Evolutionary conservation across 2,113 vertebrate genomes (phyloP).

Genomic region (Rousettus leschenaultii): DNA sequence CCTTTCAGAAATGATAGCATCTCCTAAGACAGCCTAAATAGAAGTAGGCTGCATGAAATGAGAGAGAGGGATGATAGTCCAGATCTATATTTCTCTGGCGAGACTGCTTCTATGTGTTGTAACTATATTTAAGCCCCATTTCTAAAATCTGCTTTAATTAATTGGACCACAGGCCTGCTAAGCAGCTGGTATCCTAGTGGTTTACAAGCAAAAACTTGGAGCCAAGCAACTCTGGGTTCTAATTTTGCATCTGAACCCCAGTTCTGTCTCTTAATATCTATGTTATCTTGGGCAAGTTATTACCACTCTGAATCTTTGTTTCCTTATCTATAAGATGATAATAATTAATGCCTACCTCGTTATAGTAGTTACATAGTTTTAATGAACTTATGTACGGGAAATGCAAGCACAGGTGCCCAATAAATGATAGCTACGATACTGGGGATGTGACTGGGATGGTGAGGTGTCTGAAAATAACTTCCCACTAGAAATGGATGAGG

Average conservation of each 20-base stretch:
- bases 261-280: background rate
- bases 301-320: background rate
- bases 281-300: background rate
- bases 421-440: background rate
- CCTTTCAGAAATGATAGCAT: background rate
- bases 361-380: background rate
- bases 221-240: background rate
- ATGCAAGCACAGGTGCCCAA: background rate
- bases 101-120: background rate
- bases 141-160: background rate
- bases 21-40: background rate
- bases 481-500: background rate
- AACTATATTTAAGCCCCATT: background rate
- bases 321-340: background rate
- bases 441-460: background rate
- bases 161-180: background rate
- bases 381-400: background rate
- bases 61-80: background rate
- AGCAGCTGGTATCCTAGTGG: background rate
- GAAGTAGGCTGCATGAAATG: background rate
- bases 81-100: background rate
- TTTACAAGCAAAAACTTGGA: background rate
- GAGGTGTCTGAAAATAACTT: background rate
- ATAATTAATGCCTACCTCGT: background rate
- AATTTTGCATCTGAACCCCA: background rate